Evolutionary conservation across 2,797 vertebrate species (phyloP), one percentile per base, ranked within the genome.

Genomic region (Parauchenoglanis punctatus): DNA sequence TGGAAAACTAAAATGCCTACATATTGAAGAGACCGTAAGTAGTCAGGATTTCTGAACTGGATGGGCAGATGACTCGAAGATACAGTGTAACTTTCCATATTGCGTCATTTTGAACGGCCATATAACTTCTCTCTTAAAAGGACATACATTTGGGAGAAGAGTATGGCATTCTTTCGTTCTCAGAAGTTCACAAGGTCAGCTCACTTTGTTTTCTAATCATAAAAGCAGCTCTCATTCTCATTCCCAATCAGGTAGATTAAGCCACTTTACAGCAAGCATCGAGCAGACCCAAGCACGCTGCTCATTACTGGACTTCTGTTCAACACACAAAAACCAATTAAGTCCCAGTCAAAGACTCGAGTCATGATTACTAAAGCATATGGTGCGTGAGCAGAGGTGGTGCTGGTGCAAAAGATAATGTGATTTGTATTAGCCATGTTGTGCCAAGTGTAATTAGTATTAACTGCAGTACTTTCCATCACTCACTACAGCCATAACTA

Each of bases 251-350:
- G 52, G n/a, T 31, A 70, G 68, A 85, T 82, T 85, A 82, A 85
- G 70, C 44, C 35, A 85, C 67, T 83, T 88, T 85, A 76, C 58
- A 76, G 70, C 35, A 31, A 68, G 68, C 68, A 68, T 68, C n/a
- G 59, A 67, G 59, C 70, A 86, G 84, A 65, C 84, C 17, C 20
- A 83, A 59, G 84, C 84, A 83, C 61, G 35, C 59, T 52, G 72
- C 70, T 88, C 87, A 85, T 88, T 88, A 88, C 84, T 83, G 78
- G 77, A 67, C 77, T 85, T 67, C 84, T 85, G 84, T 85, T 88
- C 59, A 3, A 68, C 84, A 88, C 59, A 83, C 59, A 83, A 83
- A 85, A 85, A 59, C 35, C 78, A 67, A 83, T 88, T 88, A 86
- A 86, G 59, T 82, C 46, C 31, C 58, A 82, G 84, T 85, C 77